Evolutionary conservation across 2,113 vertebrate species (phyloP).

Genomic region (Hippolais icterina): DNA sequence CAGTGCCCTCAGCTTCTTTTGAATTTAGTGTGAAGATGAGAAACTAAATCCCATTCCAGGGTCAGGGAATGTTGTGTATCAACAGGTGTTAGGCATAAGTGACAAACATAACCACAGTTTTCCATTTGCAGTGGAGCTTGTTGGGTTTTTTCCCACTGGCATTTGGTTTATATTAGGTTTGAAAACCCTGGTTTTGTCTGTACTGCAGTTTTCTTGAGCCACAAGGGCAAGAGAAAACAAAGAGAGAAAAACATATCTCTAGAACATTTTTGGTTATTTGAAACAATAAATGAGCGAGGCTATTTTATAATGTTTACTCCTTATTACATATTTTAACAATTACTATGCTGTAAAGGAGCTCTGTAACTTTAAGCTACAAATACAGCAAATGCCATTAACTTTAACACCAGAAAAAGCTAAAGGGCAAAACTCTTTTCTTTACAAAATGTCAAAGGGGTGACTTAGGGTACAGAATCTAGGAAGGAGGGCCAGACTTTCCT

Average conservation of each 20-base stretch:
- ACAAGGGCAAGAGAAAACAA: background rate
- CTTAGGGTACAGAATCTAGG: background rate
- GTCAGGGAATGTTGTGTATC: background rate
- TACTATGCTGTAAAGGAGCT: background rate
- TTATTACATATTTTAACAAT: background rate
- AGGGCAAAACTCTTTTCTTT: background rate
- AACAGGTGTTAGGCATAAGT: background rate
- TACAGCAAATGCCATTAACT: background rate
- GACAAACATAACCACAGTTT: background rate
- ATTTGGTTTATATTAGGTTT: background rate
- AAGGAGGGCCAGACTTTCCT: background rate
- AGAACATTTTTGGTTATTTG: background rate
- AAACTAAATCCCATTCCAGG: background rate
- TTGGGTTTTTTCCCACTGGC: background rate
- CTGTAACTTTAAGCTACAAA: background rate
- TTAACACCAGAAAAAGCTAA: background rate
- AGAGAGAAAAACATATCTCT: background rate
- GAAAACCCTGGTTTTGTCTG: background rate
- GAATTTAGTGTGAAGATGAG: background rate
- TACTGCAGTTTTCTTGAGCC: background rate
- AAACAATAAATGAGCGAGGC: background rate
- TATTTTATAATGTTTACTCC: background rate
- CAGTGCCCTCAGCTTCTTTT: background rate
- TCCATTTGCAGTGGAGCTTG: background rate
- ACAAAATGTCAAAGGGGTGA: background rate